These are phyloP conservation scores for Aphodius sticticus DNA, from an alignment of 2,888 invertebrate species.

Conservation along the genomic window DNA sequence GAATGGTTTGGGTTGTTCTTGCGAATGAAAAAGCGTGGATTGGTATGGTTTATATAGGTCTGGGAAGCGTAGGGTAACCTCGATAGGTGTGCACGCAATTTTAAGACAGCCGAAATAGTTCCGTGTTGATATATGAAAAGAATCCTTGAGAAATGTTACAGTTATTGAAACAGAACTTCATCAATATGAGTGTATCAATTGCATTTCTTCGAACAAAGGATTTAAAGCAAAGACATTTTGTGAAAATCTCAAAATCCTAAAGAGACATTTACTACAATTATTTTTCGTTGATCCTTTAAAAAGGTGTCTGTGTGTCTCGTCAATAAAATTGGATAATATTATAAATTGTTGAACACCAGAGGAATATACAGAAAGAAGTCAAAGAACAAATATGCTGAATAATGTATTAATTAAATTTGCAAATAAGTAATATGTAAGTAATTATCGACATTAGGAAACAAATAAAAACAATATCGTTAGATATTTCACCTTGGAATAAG, in stretches of 20 bases:
- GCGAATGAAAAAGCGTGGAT: neutral
- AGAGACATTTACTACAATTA: no score
- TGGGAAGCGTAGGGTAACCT: neutral
- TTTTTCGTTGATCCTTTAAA: no score
- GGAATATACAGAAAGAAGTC: neutral
- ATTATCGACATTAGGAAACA: neutral
- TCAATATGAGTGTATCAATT: no score
- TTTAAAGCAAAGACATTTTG: no score
- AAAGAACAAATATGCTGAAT: neutral
- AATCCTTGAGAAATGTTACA: neutral
- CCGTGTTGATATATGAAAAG: neutral
- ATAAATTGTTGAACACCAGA: neutral
- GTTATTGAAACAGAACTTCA: no score
- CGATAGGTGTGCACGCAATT: neutral
- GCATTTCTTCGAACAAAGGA: no score
- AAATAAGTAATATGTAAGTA: neutral
- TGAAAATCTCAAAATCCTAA: no score
- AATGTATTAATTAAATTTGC: neutral
- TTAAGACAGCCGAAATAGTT: neutral
- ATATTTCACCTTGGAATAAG: neutral
- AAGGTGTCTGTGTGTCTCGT: no score
- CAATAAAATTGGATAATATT: no score
- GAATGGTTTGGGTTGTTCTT: slow-evolving; percentile 16
- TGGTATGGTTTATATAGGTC: neutral
- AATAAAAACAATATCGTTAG: slow-evolving; percentile 4